Evolutionary conservation across 2,113 vertebrate genomes (phyloP).

Genomic region (Atlantisia rogersi): DNA sequence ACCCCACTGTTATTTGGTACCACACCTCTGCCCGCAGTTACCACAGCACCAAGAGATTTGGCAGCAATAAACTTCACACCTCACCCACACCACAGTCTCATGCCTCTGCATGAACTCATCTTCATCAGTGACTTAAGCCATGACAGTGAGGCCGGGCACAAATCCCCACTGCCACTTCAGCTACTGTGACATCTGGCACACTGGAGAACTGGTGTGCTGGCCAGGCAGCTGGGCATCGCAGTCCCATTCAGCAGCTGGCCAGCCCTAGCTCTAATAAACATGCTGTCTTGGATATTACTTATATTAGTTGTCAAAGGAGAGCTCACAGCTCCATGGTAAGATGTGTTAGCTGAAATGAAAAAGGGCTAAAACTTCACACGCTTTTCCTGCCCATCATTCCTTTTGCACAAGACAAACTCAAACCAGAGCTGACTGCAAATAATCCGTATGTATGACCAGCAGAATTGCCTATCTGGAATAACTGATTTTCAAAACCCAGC

Average conservation of each 20-base stretch:
- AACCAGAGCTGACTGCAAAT: neutral
- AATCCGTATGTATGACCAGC: neutral
- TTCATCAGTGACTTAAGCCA: neutral
- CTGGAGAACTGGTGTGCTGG: neutral
- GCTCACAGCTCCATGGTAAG: neutral
- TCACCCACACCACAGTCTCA: neutral
- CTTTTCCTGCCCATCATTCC: neutral
- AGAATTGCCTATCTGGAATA: neutral
- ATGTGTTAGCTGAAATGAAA: neutral
- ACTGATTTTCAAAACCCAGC: neutral
- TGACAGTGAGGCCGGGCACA: neutral
- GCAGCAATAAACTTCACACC: neutral
- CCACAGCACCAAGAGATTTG: neutral
- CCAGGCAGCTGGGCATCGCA: neutral
- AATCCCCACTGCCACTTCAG: neutral
- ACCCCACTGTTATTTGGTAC: neutral
- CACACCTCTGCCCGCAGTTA: neutral
- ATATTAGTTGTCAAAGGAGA: neutral
- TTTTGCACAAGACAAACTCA: neutral
- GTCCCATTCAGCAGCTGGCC: neutral
- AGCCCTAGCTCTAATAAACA: neutral
- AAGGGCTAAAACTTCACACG: neutral
- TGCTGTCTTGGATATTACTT: neutral
- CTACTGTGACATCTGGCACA: neutral
- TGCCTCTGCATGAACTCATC: neutral